These are phyloP conservation scores for Nothocercus julius DNA, from an alignment of 2,113 vertebrate genomes.

Conservation along the genomic window DNA sequence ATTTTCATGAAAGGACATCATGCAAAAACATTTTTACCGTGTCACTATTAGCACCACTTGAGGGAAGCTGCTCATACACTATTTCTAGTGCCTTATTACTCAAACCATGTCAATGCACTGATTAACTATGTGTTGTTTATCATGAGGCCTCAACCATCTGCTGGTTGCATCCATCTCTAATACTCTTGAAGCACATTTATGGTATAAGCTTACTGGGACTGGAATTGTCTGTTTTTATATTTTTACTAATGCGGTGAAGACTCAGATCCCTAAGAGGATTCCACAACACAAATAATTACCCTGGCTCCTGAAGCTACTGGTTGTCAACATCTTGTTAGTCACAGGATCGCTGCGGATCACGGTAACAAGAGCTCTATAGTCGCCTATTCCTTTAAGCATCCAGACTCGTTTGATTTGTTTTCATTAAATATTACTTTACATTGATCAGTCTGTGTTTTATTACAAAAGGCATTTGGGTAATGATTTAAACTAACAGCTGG, in stretches of 20 bases:
- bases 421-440: not conserved
- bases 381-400: not conserved
- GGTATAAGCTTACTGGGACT: not conserved
- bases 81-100: not conserved
- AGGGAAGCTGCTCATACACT: not conserved
- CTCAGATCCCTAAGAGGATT: not conserved
- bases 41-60: not conserved
- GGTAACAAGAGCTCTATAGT: not conserved
- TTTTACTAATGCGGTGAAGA: not conserved
- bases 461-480: not conserved
- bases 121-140: not conserved
- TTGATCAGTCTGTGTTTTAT: not conserved
- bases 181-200: not conserved
- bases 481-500: not conserved
- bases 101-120: not conserved
- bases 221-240: not conserved
- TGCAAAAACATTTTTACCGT: not conserved
- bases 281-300: constrained; percentile 11
- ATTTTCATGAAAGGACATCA: not conserved
- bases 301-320: not conserved
- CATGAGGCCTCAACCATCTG: not conserved
- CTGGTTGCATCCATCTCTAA: not conserved
- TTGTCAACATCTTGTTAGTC: not conserved
- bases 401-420: not conserved
- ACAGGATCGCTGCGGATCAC: not conserved